phyloP scores from a whole-genome alignment of 2,113 vertebrate genomes.

The Girardinichthys multiradiatus region DNA sequence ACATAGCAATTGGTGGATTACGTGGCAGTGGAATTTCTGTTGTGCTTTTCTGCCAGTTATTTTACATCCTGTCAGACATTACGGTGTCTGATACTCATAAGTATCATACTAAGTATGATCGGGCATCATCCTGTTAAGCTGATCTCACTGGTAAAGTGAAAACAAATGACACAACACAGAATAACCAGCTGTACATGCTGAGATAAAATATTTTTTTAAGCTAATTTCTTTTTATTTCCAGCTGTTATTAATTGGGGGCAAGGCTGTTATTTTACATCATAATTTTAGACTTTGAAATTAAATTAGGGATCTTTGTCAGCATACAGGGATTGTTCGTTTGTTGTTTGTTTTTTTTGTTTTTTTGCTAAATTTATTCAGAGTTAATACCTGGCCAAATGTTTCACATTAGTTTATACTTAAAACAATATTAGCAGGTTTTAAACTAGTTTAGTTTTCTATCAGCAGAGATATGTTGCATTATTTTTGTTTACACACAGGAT shows the following conservation, averaged over 20 bases:
- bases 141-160: too few species aligned
- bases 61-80: neutral
- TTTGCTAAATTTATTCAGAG: neutral
- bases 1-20: neutral
- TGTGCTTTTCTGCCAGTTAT: neutral
- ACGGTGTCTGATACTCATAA: neutral
- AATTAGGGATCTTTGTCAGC: too few species aligned
- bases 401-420: neutral
- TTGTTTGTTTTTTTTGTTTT: too few species aligned
- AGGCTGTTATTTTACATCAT: neutral
- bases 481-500: constrained; percentile 20
- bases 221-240: too few species aligned
- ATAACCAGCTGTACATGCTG: too few species aligned
- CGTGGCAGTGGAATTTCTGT: too few species aligned
- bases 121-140: neutral
- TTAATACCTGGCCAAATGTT: neutral
- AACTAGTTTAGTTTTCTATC: constrained; percentile 2
- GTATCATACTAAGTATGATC: neutral
- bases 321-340: too few species aligned
- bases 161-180: too few species aligned
- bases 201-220: too few species aligned
- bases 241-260: too few species aligned
- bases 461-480: neutral
- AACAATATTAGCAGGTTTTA: neutral
- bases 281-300: too few species aligned